Base-by-base conservation (phyloP, 2,113 vertebrate genomes). In the Brachypteracias leptosomus region DNA sequence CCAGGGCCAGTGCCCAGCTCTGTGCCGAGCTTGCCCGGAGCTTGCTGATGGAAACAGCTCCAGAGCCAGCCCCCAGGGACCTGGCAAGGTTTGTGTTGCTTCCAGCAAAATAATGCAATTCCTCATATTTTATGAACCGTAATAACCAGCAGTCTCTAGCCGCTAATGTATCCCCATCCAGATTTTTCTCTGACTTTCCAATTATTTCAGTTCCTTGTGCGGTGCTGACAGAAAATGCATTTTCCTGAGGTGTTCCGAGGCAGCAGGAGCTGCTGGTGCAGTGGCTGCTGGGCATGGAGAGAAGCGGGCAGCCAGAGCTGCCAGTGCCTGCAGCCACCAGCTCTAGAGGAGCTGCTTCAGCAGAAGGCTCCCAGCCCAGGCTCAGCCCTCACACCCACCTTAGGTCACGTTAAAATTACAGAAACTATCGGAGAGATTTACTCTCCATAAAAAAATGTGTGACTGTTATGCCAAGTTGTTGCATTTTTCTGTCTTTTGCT, bases 61-160 rank as follows among this genome's bases (percentile, higher is more conserved):
- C 10, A 21, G 73, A 70, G 86, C 87, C 79, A 54, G 61, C 93
- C 97, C 28, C 79, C 8, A 15, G 97, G 93, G 97, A 97, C 63
- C 38, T 24, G 1, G 0, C 10, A 2, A 92, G 92, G 36, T 44
- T 74, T 86, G 83, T 81, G 85, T 96, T 92, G 67, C 94, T 97
- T 96, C 92, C 94, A 78, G 95, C 90, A 91, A 90, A 94, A 92
- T 95, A 95, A 97, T 95, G 89, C 96, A 91, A 96, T 97, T 94
- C 97, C 97, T 96, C 92, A 72, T 97, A 89, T 97, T 98, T 98
- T 97, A 98, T 98, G 97, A 98, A 96, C 97, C 36, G 5, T 95
- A 96, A 98, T 98, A 98, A 97, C 95, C 89, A 77, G 76, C 70
- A 67, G 84, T 96, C 97, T 98, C 97, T 4, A 89, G 95, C 84